Percentiles rank a stretch among this genome's conserved stretches.
phyloP scores from a whole-genome alignment of 2,797 vertebrate species.

The Vespertilio murinus region DNA sequence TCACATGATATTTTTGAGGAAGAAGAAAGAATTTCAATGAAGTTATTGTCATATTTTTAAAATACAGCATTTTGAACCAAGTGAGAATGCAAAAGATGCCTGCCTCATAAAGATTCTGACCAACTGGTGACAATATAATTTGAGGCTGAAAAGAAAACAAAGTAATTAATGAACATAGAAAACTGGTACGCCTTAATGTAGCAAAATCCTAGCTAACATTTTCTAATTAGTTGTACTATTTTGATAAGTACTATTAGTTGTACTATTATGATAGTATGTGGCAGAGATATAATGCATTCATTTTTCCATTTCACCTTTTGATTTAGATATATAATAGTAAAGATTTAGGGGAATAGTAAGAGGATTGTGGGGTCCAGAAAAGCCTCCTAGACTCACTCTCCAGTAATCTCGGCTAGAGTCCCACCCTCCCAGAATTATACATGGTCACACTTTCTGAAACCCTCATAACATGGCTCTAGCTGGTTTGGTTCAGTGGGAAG shows the following conservation, averaged over 20 bases:
- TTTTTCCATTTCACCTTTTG: neutral
- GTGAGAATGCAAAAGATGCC: neutral
- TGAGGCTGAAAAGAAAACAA: neutral
- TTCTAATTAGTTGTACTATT: neutral
- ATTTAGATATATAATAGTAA: neutral
- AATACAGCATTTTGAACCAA: neutral
- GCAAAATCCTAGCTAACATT: neutral
- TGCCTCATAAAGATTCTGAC: neutral
- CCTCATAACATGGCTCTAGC: neutral
- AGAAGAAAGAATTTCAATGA: neutral
- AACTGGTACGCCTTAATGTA: neutral
- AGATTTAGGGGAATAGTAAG: neutral
- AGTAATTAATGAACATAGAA: neutral
- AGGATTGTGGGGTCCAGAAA: too few relatives aligned
- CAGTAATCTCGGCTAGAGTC: accelerated
- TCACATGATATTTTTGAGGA: neutral
- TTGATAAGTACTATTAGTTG: neutral
- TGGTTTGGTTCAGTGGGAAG: too few relatives aligned
- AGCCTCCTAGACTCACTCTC: neutral
- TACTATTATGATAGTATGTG: neutral
- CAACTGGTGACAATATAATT: neutral
- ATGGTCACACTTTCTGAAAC: neutral
- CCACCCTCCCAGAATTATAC: neutral
- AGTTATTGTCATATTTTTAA: neutral
- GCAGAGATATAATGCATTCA: neutral